phyloP scores from a whole-genome alignment of 1,140 invertebrate species.

The Rhopalosiphum maidis region DNA sequence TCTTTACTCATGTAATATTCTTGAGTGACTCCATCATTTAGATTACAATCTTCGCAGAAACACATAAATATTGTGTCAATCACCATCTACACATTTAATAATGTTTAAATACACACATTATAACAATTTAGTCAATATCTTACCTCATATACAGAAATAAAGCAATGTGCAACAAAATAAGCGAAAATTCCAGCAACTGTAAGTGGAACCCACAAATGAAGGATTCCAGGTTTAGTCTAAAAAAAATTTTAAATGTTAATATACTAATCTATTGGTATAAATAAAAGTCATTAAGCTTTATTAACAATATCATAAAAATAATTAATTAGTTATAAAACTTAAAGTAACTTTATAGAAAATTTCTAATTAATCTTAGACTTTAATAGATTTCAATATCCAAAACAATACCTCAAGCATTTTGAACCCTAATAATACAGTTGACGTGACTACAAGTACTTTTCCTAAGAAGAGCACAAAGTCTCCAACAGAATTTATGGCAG shows the following conservation, averaged over 20 bases:
- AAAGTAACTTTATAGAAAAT: not conserved
- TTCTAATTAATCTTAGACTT: not conserved
- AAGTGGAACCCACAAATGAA: slow-evolving; percentile 75
- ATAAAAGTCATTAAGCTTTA: not conserved
- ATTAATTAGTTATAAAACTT: too few species aligned
- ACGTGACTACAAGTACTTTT: slow-evolving; percentile 74
- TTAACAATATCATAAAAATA: not conserved
- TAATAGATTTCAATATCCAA: not conserved
- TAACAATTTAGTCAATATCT: slow-evolving; percentile 58
- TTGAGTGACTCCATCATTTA: slow-evolving; percentile 75
- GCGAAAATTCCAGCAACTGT: slow-evolving; percentile 71
- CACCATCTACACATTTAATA: slow-evolving; percentile 70
- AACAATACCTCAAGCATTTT: slow-evolving; percentile 69
- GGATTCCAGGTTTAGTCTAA: slow-evolving; percentile 69
- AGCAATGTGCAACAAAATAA: slow-evolving; percentile 78
- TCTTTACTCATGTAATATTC: slow-evolving; percentile 80
- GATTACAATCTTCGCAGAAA: slow-evolving; percentile 80
- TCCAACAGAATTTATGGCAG: slow-evolving; percentile 79
- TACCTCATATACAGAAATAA: slow-evolving; percentile 82
- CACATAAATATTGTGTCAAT: slow-evolving; percentile 84
- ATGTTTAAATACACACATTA: not conserved
- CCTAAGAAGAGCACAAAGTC: slow-evolving; percentile 79
- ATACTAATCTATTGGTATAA: not conserved
- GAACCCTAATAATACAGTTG: slow-evolving; percentile 70
- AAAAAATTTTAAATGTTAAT: slow-evolving; percentile 23